A percentile compares a stretch with the other conserved stretches of the same genome.
phyloP scores from a whole-genome alignment of 2,113 vertebrate genomes.

The human region GRCh38 chr2:85090501-85091000 shows the following conservation, averaged over 20 bases:
- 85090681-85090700: neutral
- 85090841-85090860: neutral
- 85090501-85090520: neutral
- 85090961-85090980: neutral
- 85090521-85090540: neutral
- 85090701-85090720: neutral
- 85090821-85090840: neutral
- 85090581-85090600: neutral
- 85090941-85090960: neutral
- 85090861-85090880: neutral
- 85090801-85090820: neutral
- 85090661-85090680: neutral
- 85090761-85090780: accelerated
- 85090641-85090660: neutral
- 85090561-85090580: neutral
- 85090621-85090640: neutral
- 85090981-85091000: neutral
- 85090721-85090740: neutral
- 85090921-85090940: neutral
- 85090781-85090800: neutral
- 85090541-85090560: neutral
- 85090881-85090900: neutral
- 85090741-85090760: neutral
- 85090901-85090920: neutral
- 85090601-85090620: accelerated